These are phyloP conservation scores for Galerucella pusilla DNA, from an alignment of 2,888 invertebrate species.

Conservation along the genomic window DNA sequence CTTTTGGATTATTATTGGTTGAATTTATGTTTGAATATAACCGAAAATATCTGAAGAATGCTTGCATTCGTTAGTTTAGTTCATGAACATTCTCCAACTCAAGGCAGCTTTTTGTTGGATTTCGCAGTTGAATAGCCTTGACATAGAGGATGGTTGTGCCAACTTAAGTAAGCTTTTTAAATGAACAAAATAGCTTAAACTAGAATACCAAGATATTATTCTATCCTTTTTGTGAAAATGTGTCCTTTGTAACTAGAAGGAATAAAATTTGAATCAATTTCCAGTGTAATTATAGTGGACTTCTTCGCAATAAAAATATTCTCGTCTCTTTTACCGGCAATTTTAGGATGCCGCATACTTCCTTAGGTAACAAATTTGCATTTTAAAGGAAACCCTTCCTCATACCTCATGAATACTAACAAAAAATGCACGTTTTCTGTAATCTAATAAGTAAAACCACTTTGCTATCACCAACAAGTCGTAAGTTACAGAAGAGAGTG, in stretches of 20 bases:
- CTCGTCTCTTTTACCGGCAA: conserved; percentile 35
- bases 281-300: neutral
- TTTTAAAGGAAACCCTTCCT: conserved; percentile 46
- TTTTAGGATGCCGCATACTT: conserved; percentile 36
- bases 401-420: conserved; percentile 51
- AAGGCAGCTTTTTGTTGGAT: too few relatives aligned
- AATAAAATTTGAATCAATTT: neutral
- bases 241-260: too few relatives aligned
- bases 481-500: conserved; percentile 25
- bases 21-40: too few relatives aligned
- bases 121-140: too few relatives aligned
- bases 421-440: conserved; percentile 48
- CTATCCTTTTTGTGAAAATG: too few relatives aligned
- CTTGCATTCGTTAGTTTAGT: too few relatives aligned
- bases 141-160: too few relatives aligned
- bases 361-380: conserved; percentile 41
- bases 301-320: conserved; percentile 32
- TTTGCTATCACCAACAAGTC: conserved; percentile 43
- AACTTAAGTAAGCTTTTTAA: too few relatives aligned
- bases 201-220: too few relatives aligned
- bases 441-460: conserved; percentile 47
- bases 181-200: too few relatives aligned
- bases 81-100: too few relatives aligned
- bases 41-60: too few relatives aligned
- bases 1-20: neutral